Base-by-base conservation (phyloP, 2,888 invertebrate genomes). In the Plebejus anna region DNA sequence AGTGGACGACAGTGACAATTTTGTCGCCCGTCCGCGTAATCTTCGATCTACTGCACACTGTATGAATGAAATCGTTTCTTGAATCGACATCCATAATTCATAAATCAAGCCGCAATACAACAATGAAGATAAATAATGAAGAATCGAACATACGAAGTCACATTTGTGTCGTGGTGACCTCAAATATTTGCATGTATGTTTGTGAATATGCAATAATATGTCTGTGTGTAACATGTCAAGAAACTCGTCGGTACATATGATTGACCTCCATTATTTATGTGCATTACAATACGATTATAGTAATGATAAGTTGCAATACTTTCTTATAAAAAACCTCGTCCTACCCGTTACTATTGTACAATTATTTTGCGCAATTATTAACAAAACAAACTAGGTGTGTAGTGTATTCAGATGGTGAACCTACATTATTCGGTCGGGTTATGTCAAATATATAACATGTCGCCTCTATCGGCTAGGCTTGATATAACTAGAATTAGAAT, bases 251-350 rank as follows among this genome's bases (percentile, higher is more conserved):
- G 71, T 4, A 22, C 22, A 71, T 71, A 42, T 42, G 13, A 71
- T 38, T 71, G n/a, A 71, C 71, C 71, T 42, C 71, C n/a, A 71
- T 71, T 42, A 42, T 71, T 36, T 22, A 71, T 71, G 71, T 42
- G 42, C 71, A 42, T 71, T 42, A 16, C 22, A 70, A 38, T 70
- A 38, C n/a, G 42, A 71, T 71, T 70, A 38, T n/a, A 70, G 36
- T 70, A 61, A 11, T 61, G 9, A 32, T 22, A n/a, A 22, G 7
- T 59, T 59, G 59, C 59, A 59, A 22, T 59, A 22, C 57, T 57
- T 22, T 59, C n/a, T 22, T 59, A 22, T 61, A 66, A 66, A 28
- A 1, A 4, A 11, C 32, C 32, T 66, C 66, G 66, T 32, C 66
- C 13, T 32, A 36, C 4, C 4, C 66, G 13, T 61, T 61, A 28